These are phyloP conservation scores for Ctenomys sociabilis DNA, from an alignment of 2,113 vertebrate genomes.

Conservation along the genomic window DNA sequence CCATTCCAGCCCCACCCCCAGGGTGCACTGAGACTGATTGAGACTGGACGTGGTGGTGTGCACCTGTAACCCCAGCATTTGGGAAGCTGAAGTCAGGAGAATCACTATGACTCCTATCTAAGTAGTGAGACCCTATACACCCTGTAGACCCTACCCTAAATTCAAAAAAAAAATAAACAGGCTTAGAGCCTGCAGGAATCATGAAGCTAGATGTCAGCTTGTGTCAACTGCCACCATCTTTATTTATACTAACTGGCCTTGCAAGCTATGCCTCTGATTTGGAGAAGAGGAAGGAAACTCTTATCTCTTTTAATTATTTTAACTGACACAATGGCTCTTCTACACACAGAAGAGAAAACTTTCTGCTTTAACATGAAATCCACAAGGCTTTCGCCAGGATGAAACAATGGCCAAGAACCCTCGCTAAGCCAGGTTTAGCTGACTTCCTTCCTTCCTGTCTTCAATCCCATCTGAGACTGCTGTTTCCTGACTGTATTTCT, in stretches of 20 bases:
- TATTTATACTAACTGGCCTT: background rate
- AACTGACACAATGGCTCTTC: background rate
- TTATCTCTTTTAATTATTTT: background rate
- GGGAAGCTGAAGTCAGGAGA: too few relatives aligned
- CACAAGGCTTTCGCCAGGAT: background rate
- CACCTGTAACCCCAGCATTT: too few relatives aligned
- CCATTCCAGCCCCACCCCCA: too few relatives aligned
- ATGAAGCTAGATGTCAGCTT: background rate
- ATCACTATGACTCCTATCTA: too few relatives aligned
- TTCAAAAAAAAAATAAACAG: background rate
- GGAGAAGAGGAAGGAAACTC: background rate
- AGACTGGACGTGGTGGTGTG: too few relatives aligned
- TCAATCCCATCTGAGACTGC: background rate
- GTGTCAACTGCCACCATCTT: background rate
- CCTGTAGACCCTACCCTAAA: too few relatives aligned
- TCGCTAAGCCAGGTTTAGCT: background rate
- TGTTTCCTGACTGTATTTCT: background rate
- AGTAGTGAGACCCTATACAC: too few relatives aligned
- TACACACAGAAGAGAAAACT: background rate
- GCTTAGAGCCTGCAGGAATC: background rate
- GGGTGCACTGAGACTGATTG: too few relatives aligned
- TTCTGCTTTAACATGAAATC: background rate
- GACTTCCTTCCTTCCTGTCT: background rate
- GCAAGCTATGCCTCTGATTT: background rate
- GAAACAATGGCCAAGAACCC: background rate